Evolutionary conservation across 2,888 invertebrate species (phyloP), one percentile per base, ranked within the genome.

Genomic region (Venusia cambrica): DNA sequence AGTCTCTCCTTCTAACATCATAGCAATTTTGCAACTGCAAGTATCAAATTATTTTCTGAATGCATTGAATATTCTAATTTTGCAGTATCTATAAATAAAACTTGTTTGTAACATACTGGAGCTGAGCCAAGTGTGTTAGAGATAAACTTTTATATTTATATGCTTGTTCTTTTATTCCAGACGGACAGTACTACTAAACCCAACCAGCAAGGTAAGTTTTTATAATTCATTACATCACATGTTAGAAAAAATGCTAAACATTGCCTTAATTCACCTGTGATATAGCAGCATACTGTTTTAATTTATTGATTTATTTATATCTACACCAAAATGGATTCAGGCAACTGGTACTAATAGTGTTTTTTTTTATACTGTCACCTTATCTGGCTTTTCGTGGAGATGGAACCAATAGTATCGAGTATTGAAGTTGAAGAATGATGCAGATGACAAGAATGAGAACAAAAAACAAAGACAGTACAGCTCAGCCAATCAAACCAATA

Each of bases 181-280:
- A 79, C 87, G 59, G 91, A 91, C 59, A 89, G 80, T 57, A 88
- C 88, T 60, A 71, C 89, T 39, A 89, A 90, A 67, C 52, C 46
- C 37, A 66, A 54, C 37, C 80, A 80, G 49, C 88, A 89, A 69
- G 88, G 90, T 89, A 88, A 89, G 89, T 68, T 30, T 26, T 31
- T 19, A 32, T 4, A 15, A n/a, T 17, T 19, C 14, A 20, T 30
- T 9, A n/a, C 7, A 31, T 5, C 15, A 8, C 5, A 31, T 25
- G 19, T 10, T 28, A 14, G 5, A 27, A 5, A 1, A 30, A 21
- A 33, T 6, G 18, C 16, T 18, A 14, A 19, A 6, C 5, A 24
- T 17, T n/a, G 25, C 15, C n/a, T n/a, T n/a, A n/a, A 10, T 5
- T 22, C 6, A 6, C 13, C 7, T 18, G 7, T 13, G 9, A 32